Base-by-base conservation (phyloP, 2,888 invertebrate genomes). In the Portevinia maculata region DNA sequence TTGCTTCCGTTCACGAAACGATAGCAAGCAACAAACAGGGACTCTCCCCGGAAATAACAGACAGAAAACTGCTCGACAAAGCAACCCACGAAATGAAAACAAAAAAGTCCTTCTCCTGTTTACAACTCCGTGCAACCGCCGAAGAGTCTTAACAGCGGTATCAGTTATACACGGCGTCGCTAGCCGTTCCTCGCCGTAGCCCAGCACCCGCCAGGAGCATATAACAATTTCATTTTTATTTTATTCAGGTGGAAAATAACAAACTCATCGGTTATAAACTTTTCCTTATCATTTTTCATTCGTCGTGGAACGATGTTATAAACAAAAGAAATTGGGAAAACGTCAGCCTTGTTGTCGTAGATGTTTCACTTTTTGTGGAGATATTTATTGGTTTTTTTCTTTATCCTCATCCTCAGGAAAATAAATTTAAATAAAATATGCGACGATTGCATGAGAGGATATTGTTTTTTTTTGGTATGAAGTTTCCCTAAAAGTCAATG, bases 1-100 rank as follows among this genome's bases (percentile, higher is more conserved):
- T 81, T 76, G 81, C 59, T 81, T 81, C 81, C 81, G 81, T 76
- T 76, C 81, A 81, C 81, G 81, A 59, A 76, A 76, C 76, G 70
- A 64, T 57, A 52, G 30, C 70, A 76, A 52, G 30, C 70, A 76
- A 59, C 60, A 70, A 76, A 64, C 69, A 64, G 44, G 46, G 70
- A 53, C 57, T 69, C 60, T 59, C 52, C 34, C 41, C 1, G 11
- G 67, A n/a, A 50, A 41, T 44, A 62, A 34, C 55, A 70, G 48
- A 62, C 48, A 39, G 39, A 46, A 46, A 37, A 60, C 44, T 17
- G 13, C 5, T 44, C 46, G n/a, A 21, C 11, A n/a, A 34, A 19
- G 41, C 41, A 62, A 37, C 53, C 52, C 34, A 39, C 46, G 9
- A n/a, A 67, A 60, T 8, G 62, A 69, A 75, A 76, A 76, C 64